phyloP scores from a whole-genome alignment of 2,888 invertebrate genomes.

The Nomada fucata region DNA sequence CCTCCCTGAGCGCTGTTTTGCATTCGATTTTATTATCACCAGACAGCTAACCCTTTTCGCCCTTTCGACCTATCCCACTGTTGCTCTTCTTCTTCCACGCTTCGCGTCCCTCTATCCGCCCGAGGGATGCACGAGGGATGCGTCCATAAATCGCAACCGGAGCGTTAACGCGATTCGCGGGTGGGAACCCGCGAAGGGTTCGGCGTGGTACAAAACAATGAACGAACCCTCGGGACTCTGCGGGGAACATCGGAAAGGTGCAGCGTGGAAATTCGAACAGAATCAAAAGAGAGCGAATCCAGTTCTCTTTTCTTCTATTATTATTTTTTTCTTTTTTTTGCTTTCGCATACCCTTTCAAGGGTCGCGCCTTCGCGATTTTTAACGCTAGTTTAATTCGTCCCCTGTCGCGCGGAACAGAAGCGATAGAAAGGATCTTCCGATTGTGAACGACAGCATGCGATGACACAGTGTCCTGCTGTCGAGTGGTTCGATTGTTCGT shows the following conservation, averaged over 20 bases:
- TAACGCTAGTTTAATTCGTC: conserved; percentile 44
- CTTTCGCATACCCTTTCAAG: background rate
- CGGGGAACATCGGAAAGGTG: conserved; percentile 30
- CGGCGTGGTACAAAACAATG: conserved; percentile 40
- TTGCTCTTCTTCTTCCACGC: background rate
- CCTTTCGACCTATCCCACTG: background rate
- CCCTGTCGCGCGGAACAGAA: too few relatives aligned
- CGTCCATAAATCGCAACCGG: conserved; percentile 33
- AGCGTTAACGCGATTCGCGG: conserved; percentile 56
- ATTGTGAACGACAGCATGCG: background rate
- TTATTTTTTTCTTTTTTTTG: background rate
- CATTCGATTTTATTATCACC: conserved; percentile 22
- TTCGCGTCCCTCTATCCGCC: conserved; percentile 14
- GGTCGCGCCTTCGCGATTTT: background rate
- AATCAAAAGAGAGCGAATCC: conserved; percentile 9
- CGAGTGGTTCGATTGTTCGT: conserved; percentile 13
- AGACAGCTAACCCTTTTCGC: conserved; percentile 2
- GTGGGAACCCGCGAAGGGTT: conserved; percentile 17
- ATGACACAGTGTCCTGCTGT: too few relatives aligned
- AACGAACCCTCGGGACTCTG: conserved; percentile 13
- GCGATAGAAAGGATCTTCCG: background rate
- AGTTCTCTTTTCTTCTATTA: background rate
- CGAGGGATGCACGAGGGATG: conserved; percentile 4
- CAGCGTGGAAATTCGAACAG: conserved; percentile 5
- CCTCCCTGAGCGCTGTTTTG: background rate